Percentiles rank a stretch among this genome's conserved stretches.
Evolutionary conservation across 2,113 vertebrate species (phyloP).

Genomic region (Ceratotherium simum): DNA sequence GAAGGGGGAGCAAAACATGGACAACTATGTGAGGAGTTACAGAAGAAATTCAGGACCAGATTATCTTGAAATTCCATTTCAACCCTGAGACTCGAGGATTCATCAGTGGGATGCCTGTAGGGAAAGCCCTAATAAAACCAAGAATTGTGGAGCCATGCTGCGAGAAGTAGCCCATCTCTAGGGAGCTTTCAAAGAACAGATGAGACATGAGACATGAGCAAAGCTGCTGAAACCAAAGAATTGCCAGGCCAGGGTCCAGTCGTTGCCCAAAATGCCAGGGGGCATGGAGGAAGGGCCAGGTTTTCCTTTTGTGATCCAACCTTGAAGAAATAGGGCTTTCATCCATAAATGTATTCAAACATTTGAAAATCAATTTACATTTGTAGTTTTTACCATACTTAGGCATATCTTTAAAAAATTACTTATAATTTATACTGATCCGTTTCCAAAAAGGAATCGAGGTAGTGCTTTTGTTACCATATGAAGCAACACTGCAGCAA

Average conservation of each 20-base stretch:
- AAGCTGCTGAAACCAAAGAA: slow-evolving; percentile 17
- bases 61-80: background rate
- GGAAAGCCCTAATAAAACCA: background rate
- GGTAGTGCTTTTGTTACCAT: background rate
- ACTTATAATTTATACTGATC: slow-evolving; percentile 35
- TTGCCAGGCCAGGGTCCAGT: background rate
- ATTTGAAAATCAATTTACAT: slow-evolving; percentile 29
- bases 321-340: slow-evolving; percentile 27
- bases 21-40: background rate
- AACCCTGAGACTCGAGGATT: background rate
- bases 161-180: background rate
- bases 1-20: background rate
- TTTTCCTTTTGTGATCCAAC: background rate
- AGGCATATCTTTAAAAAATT: slow-evolving; percentile 5
- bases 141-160: background rate
- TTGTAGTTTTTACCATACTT: slow-evolving; percentile 17
- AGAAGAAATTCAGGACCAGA: slow-evolving; percentile 18
- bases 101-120: background rate
- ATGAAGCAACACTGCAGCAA: background rate
- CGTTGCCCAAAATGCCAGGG: background rate
- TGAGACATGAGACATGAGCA: background rate
- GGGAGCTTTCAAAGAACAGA: background rate
- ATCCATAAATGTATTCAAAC: background rate
- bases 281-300: background rate
- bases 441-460: slow-evolving; percentile 42